Evolutionary conservation across 2,797 vertebrate species (phyloP).

Genomic region (Fistularia tabacaria): DNA sequence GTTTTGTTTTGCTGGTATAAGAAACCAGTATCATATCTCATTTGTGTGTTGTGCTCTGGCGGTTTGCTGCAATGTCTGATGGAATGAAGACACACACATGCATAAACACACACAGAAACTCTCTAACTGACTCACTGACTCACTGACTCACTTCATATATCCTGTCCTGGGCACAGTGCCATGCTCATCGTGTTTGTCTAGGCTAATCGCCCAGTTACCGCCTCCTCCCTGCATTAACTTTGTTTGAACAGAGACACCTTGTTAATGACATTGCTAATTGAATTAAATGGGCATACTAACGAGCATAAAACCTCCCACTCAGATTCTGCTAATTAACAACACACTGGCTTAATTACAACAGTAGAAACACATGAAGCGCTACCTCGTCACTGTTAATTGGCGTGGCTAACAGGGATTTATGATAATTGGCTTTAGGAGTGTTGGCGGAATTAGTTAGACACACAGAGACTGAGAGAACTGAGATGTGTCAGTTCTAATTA

Average conservation of each 20-base stretch:
- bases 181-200: constrained; percentile 91
- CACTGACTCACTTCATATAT: constrained; percentile 29
- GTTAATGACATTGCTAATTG: constrained; percentile 99
- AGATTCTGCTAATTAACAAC: constrained; percentile 99
- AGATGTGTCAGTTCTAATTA: constrained; percentile 78
- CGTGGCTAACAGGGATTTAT: constrained; percentile 88
- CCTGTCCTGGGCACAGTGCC: constrained; percentile 71
- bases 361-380: constrained; percentile 88
- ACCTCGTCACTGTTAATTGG: constrained; percentile 96
- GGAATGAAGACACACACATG: too few relatives aligned
- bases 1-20: too few relatives aligned
- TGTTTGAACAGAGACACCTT: constrained; percentile 93
- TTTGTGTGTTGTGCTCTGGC: too few relatives aligned
- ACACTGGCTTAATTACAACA: constrained; percentile 98
- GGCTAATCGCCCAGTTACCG: constrained; percentile 79
- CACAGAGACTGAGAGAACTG: constrained; percentile 53
- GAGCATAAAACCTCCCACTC: constrained; percentile 99
- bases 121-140: constrained; percentile 15
- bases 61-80: too few relatives aligned
- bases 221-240: constrained; percentile 72
- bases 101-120: constrained; percentile 10
- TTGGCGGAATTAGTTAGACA: constrained; percentile 71
- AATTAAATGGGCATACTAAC: constrained; percentile 99
- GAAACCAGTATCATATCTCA: too few relatives aligned
- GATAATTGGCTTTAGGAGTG: constrained; percentile 94